Evolutionary conservation across 2,113 vertebrate genomes (phyloP).

Genomic region (Pimephales promelas): DNA sequence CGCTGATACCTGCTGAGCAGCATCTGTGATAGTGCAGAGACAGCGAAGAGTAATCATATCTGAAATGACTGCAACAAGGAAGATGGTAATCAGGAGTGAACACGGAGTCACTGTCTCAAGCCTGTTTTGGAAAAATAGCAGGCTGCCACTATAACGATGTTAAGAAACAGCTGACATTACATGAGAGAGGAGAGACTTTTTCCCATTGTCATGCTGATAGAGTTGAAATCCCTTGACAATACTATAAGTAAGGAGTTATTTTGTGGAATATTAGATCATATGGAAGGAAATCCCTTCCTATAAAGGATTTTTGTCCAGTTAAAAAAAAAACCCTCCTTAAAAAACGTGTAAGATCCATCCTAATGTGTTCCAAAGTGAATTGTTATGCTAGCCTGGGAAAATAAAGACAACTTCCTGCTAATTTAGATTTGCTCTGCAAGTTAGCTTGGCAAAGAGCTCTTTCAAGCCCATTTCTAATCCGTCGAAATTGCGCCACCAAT

Average conservation of each 20-base stretch:
- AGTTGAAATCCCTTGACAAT: conserved; percentile 39
- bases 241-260: neutral
- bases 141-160: conserved; percentile 53
- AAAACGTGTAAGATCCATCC: no score
- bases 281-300: neutral
- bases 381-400: no score
- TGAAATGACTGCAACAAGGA: conserved; percentile 47
- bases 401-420: no score
- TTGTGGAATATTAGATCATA: neutral
- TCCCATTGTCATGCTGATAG: conserved; percentile 32
- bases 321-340: no score
- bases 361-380: neutral
- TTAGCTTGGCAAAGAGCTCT: no score
- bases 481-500: no score
- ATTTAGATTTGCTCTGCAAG: no score
- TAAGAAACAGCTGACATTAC: conserved; percentile 55
- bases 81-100: conserved; percentile 51
- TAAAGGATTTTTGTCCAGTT: neutral
- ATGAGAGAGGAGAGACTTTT: conserved; percentile 1
- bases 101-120: conserved; percentile 39
- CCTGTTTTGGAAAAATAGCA: conserved; percentile 56
- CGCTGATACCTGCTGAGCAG: conserved; percentile 40
- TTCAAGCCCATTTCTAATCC: no score
- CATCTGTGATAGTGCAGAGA: conserved; percentile 31
- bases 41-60: conserved; percentile 42